phyloP scores from a whole-genome alignment of 2,113 vertebrate genomes.

The Castor canadensis region DNA sequence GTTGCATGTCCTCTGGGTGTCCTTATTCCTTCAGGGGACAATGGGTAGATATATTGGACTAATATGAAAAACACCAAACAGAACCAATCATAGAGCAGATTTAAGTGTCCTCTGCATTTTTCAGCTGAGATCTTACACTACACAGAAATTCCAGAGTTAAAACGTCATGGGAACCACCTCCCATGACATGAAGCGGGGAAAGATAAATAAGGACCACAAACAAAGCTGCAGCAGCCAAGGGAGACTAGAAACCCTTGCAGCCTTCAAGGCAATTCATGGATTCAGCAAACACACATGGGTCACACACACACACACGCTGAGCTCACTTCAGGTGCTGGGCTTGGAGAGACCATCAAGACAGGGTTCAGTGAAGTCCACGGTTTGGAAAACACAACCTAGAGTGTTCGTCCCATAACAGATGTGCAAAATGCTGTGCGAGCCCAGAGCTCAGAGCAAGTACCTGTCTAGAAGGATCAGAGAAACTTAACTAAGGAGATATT shows the following conservation, averaged over 20 bases:
- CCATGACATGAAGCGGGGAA: background rate
- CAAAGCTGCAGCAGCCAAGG: background rate
- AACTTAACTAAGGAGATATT: background rate
- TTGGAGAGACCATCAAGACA: background rate
- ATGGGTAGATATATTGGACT: background rate
- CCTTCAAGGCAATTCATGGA: background rate
- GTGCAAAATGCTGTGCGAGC: background rate
- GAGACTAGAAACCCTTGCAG: background rate
- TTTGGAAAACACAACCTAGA: background rate
- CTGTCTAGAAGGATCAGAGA: background rate
- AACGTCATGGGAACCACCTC: background rate
- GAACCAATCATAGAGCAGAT: background rate
- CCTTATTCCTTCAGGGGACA: background rate
- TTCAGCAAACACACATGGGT: background rate
- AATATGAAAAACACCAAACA: background rate
- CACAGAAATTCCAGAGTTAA: background rate
- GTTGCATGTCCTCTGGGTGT: background rate
- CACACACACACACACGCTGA: background rate
- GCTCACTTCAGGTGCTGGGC: background rate
- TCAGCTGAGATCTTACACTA: background rate
- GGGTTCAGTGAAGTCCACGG: background rate
- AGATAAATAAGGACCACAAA: background rate
- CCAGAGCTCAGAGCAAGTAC: background rate
- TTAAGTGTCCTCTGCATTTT: background rate
- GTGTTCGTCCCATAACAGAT: background rate